Evolutionary conservation across 2,888 invertebrate species (phyloP), one percentile per base, ranked within the genome.

Genomic region (Ligdia adustata): DNA sequence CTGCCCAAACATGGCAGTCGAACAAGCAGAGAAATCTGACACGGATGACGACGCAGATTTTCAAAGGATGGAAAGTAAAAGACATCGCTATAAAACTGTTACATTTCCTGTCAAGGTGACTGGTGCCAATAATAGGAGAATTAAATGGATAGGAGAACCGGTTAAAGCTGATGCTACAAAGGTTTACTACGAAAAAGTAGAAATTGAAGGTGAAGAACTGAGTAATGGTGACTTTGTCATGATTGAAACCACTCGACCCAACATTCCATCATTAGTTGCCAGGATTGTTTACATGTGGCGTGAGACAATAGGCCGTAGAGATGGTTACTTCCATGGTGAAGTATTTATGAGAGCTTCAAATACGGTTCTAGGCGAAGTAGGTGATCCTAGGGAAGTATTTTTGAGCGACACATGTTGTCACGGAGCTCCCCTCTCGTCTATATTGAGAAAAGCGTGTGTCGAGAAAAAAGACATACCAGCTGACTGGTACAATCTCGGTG

Each of bases 1-100:
- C 34, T 96, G 96, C 74, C 94, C 95, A 1, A 94, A 96, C 71
- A 94, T 95, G 94, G 94, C 94, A 1, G 93, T 95, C 7, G 81
- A 93, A 76, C 93, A 93, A 64, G 94, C 93, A 1, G 92, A 93
- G 40, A 93, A 93, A 60, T 93, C 93, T 2, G 93, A 93, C 53
- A 84, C 86, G 1, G 94, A 94, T 47, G 91, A 91, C 37, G 92
- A 92, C 38, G 90, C 91, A 16, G 91, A 91, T 11, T 75, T 70
- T 43, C 75, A 74, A 54, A 68, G 70, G 45, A 67, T 73, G 54
- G 60, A 63, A 1, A 87, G 90, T 32, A 82, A 76, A 48, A 80
- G 78, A 51, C 72, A 74, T 42, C 72, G 74, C 2, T 82, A 82
- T 35, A 79, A 79, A 52, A 70, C 82, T 22, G 90, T 89, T 9